A percentile compares a stretch with the other conserved stretches of the same genome.
phyloP scores from a whole-genome alignment of 2,888 invertebrate species.

The Junonia oenone region DNA sequence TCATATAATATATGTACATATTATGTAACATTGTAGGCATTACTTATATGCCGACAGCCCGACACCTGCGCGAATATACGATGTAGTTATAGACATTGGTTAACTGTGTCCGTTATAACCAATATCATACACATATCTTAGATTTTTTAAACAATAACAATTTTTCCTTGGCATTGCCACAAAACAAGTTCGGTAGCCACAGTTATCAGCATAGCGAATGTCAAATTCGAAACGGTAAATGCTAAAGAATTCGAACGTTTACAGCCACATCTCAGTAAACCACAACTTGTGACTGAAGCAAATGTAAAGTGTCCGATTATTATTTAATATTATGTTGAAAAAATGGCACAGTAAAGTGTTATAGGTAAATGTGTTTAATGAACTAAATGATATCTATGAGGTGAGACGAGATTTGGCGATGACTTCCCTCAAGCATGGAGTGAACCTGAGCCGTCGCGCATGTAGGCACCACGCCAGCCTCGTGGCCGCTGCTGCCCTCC shows the following conservation, averaged over 20 bases:
- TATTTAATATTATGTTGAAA: constrained; percentile 12
- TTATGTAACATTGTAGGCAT: too few species aligned
- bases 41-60: too few species aligned
- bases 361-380: constrained; percentile 23
- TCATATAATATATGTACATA: too few species aligned
- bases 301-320: constrained; percentile 9
- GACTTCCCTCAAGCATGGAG: constrained; percentile 83
- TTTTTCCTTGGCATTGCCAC: neutral
- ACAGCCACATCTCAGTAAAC: constrained; percentile 6
- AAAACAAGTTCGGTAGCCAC: constrained; percentile 12
- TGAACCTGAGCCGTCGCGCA: constrained; percentile 84
- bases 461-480: constrained; percentile 74
- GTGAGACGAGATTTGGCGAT: constrained; percentile 48
- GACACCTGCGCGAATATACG: too few species aligned
- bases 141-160: too few species aligned
- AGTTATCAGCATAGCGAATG: constrained; percentile 59
- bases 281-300: neutral
- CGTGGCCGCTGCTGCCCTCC: constrained; percentile 27
- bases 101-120: too few species aligned
- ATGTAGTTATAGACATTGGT: too few species aligned
- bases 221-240: constrained; percentile 30
- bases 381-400: constrained; percentile 35
- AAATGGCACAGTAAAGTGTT: constrained; percentile 12
- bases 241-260: constrained; percentile 3
- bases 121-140: too few species aligned